Conservation (phyloP, 2,888 invertebrate species). For the Pseudoips prasinana region DNA sequence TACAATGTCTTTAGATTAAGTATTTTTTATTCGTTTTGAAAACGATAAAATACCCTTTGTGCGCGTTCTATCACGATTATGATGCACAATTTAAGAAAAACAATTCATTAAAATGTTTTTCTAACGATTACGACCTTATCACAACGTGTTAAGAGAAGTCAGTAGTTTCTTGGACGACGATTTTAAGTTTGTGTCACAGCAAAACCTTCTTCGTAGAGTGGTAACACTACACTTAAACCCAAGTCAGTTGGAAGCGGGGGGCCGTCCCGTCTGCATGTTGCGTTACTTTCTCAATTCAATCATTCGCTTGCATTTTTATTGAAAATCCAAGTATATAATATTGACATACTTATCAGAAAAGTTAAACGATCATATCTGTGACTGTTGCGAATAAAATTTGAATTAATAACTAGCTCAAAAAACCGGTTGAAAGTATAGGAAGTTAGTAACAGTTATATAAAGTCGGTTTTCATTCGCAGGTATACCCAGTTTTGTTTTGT, state of each 20-base stretch:
- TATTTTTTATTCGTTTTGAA: conserved; percentile 48
- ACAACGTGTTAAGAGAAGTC: not conserved
- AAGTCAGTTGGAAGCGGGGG: conserved; percentile 46
- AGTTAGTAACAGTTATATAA: conserved; percentile 67
- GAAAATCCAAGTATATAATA: conserved; percentile 31
- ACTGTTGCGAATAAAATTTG: conserved; percentile 18
- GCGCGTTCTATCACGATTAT: conserved; percentile 52
- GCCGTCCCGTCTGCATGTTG: conserved; percentile 40
- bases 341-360: conserved; percentile 25
- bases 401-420: conserved; percentile 16
- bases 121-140: not conserved
- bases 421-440: conserved; percentile 55
- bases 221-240: conserved; percentile 39
- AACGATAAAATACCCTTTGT: conserved; percentile 53
- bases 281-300: conserved; percentile 20
- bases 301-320: conserved; percentile 29
- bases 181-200: conserved; percentile 13
- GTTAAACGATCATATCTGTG: conserved; percentile 23
- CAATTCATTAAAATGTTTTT: not conserved
- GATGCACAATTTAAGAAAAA: conserved; percentile 12
- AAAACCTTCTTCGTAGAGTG: conserved; percentile 49
- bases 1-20: conserved; percentile 5
- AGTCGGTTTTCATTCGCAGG: conserved; percentile 59
- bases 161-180: not conserved
- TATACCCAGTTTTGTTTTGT: conserved; percentile 47